Percentiles rank a stretch among this genome's conserved stretches.
Evolutionary conservation across 2,797 vertebrate species (phyloP).

Genomic region (Ctenosaura bakeri): DNA sequence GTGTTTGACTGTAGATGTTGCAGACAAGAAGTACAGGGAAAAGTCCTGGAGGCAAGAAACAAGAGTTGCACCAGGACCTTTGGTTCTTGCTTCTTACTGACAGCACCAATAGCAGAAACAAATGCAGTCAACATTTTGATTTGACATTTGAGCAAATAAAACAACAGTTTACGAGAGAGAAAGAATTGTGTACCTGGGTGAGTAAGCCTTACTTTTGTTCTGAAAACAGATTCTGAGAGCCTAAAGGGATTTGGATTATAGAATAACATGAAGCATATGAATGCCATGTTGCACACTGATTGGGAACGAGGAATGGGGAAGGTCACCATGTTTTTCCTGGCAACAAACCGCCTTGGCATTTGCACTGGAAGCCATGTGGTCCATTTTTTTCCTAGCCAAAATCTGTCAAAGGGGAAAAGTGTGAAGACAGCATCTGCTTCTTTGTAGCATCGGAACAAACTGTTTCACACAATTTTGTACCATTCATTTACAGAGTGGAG

Average conservation of each 20-base stretch:
- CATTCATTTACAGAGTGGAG: accelerated
- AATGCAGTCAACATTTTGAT: neutral
- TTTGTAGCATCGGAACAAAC: neutral
- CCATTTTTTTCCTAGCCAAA: neutral
- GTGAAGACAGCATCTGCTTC: slow-evolving; percentile 40
- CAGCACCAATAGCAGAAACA: neutral
- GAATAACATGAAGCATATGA: neutral
- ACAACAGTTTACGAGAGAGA: neutral
- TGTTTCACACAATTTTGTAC: neutral
- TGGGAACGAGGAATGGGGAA: neutral
- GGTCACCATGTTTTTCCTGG: neutral
- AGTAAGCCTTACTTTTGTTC: neutral
- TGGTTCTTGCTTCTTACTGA: neutral
- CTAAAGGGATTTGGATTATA: neutral
- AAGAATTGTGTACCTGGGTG: neutral
- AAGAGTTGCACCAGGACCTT: no score
- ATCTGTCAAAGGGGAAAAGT: accelerated
- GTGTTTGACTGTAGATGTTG: neutral
- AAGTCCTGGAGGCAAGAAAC: neutral
- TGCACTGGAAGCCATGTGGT: neutral
- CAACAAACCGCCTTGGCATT: neutral
- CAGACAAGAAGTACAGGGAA: no score
- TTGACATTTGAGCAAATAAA: no score
- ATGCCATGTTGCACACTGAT: neutral
- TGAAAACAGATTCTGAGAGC: neutral